Conservation (phyloP, 2,797 vertebrate species). For the Dipus sagitta region DNA sequence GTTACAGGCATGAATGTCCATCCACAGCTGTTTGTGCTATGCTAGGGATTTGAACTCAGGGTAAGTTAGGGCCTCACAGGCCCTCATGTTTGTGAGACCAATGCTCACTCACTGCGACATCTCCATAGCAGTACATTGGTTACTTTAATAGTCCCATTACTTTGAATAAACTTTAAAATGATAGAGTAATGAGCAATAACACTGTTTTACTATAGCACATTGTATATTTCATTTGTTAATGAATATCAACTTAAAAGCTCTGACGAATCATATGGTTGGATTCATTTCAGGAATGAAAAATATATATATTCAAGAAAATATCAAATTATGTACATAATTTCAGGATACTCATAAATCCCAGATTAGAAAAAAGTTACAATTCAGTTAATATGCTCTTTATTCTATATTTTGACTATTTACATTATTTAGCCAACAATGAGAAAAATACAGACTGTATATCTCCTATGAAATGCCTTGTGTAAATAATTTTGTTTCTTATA, state of each 20-base stretch:
- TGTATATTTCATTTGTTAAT: background rate
- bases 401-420: background rate
- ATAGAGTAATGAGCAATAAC: slow-evolving; percentile 48
- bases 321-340: background rate
- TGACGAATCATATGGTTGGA: background rate
- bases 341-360: background rate
- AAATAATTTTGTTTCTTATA: slow-evolving; percentile 21
- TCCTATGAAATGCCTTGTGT: background rate
- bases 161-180: slow-evolving; percentile 62
- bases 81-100: too few relatives aligned
- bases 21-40: too few relatives aligned
- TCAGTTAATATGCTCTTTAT: background rate
- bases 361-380: background rate
- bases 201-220: slow-evolving; percentile 30
- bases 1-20: too few relatives aligned
- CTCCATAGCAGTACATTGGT: slow-evolving; percentile 1
- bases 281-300: background rate
- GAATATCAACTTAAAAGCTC: background rate
- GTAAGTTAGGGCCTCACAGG: too few relatives aligned
- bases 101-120: too few relatives aligned
- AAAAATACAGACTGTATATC: background rate
- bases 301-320: background rate
- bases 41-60: too few relatives aligned
- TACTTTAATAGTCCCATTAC: slow-evolving; percentile 52
- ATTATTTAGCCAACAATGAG: background rate